Percentiles rank a stretch among this genome's conserved stretches.
Evolutionary conservation across 2,113 vertebrate species (phyloP).

Genomic region (Tursiops truncatus): DNA sequence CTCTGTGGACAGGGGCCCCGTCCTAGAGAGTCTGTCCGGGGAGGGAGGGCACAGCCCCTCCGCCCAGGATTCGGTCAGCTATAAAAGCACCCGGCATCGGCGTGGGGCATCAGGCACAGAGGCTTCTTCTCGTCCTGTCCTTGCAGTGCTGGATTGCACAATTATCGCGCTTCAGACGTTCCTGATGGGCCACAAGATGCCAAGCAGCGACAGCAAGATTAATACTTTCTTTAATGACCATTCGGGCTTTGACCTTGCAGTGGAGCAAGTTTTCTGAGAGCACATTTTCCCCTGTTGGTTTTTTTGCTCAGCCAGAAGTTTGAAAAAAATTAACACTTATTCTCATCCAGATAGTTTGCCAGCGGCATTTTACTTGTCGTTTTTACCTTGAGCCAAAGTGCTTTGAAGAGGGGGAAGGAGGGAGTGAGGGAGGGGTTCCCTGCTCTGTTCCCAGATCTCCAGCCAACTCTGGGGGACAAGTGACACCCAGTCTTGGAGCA

Average conservation of each 20-base stretch:
- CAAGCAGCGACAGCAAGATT: constrained; percentile 21
- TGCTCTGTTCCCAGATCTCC: neutral
- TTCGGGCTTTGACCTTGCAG: constrained; percentile 55
- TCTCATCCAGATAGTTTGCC: neutral
- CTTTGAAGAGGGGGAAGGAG: neutral
- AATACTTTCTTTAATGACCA: constrained; percentile 9
- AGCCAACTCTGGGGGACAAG: fast-evolving
- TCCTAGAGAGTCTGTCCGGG: neutral
- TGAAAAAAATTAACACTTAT: constrained; percentile 30
- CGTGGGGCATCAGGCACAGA: neutral
- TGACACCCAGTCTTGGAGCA: neutral
- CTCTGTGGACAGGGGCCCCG: neutral
- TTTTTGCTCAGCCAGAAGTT: neutral
- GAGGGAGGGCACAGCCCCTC: fast-evolving
- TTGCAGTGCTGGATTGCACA: constrained; percentile 19
- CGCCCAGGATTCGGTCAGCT: neutral
- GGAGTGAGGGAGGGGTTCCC: fast-evolving
- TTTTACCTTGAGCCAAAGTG: neutral
- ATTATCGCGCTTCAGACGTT: constrained; percentile 1
- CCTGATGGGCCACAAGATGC: neutral
- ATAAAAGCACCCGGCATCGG: neutral
- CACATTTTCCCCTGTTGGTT: neutral
- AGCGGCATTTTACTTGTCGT: neutral
- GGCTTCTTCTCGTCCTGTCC: neutral
- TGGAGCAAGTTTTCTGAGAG: neutral